These are phyloP conservation scores for Apamea anceps DNA, from an alignment of 2,888 invertebrate genomes.

Conservation along the genomic window DNA sequence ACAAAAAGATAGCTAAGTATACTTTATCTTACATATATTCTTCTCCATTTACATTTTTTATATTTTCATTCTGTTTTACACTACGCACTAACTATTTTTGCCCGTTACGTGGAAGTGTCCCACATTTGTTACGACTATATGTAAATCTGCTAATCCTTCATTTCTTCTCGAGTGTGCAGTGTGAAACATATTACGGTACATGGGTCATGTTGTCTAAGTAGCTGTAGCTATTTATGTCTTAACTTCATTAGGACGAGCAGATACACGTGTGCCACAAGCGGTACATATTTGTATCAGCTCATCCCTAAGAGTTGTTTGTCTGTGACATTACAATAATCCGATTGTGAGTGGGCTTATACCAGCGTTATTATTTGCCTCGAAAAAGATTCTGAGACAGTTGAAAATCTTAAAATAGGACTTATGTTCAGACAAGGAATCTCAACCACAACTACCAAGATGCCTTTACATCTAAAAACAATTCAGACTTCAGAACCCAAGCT, in stretches of 20 bases:
- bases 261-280: background rate
- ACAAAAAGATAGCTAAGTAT: background rate
- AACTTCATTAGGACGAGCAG: background rate
- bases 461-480: constrained; percentile 32
- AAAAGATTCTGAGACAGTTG: background rate
- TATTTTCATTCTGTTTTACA: constrained; percentile 13
- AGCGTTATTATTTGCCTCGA: background rate
- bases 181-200: constrained; percentile 3
- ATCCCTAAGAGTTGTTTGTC: background rate
- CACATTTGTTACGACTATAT: constrained; percentile 20
- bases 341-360: background rate
- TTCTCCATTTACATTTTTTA: background rate
- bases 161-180: constrained; percentile 18
- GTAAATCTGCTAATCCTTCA: constrained; percentile 22
- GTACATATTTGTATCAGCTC: background rate
- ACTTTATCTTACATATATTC: background rate
- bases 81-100: background rate
- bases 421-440: background rate
- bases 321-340: background rate
- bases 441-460: background rate
- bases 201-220: background rate
- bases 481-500: constrained; percentile 23
- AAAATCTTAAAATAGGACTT: background rate
- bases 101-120: background rate
- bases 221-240: background rate